phyloP scores from a whole-genome alignment of 2,113 vertebrate species.

The Excalfactoria chinensis region DNA sequence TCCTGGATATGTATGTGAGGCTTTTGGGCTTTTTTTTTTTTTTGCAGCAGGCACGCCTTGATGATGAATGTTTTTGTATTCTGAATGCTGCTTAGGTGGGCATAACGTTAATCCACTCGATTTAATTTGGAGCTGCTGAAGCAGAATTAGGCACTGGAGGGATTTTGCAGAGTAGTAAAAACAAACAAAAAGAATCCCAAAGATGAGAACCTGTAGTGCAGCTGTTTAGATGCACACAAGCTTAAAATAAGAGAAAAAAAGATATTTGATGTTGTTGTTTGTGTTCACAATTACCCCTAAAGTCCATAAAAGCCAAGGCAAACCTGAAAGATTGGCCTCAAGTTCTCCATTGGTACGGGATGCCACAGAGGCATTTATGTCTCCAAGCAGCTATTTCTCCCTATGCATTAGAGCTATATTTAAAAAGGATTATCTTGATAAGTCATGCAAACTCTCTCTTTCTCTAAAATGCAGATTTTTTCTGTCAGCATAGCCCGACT shows the following conservation, averaged over 20 bases:
- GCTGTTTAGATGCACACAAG: neutral
- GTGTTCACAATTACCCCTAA: neutral
- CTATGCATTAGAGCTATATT: neutral
- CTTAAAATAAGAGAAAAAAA: neutral
- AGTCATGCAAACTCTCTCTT: neutral
- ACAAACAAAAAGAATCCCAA: neutral
- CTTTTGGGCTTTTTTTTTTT: neutral
- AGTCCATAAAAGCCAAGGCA: fast-evolving
- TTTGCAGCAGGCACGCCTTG: neutral
- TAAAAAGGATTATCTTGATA: neutral
- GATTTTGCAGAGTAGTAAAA: neutral
- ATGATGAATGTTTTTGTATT: conserved; percentile 7
- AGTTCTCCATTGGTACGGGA: neutral
- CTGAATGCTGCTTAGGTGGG: neutral
- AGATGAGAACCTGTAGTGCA: neutral
- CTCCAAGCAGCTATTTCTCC: neutral
- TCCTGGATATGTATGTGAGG: too few species aligned
- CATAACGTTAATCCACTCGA: conserved; percentile 4
- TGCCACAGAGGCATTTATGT: neutral
- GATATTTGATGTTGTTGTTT: neutral
- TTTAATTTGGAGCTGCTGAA: conserved; percentile 12
- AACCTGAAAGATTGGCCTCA: neutral
- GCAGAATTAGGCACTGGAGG: neutral
- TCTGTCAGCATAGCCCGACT: neutral
- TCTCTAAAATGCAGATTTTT: neutral